A percentile compares a stretch with the other conserved stretches of the same genome.
phyloP scores from a whole-genome alignment of 1,140 invertebrate species.

The Ctenoplectra terminalis region DNA sequence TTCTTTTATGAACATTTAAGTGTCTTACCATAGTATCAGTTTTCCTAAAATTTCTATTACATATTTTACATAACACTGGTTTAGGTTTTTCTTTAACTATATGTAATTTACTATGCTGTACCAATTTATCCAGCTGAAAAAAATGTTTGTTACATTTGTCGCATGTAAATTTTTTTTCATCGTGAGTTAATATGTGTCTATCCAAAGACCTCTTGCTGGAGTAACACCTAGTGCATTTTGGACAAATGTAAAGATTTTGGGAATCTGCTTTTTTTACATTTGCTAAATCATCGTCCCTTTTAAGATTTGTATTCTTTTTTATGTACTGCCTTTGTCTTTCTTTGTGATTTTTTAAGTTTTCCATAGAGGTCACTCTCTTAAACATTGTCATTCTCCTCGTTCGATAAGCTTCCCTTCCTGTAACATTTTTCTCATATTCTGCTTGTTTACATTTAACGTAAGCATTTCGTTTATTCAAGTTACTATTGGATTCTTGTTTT shows the following conservation, averaged over 20 bases:
- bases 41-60: conserved; percentile 75
- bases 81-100: conserved; percentile 62
- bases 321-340: conserved; percentile 76
- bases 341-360: conserved; percentile 74
- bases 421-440: conserved; percentile 45
- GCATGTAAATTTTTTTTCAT: conserved; percentile 64
- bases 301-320: conserved; percentile 67
- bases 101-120: conserved; percentile 71
- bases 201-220: conserved; percentile 67
- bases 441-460: conserved; percentile 39
- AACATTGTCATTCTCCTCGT: conserved; percentile 71
- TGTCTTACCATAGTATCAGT: conserved; percentile 76
- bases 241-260: conserved; percentile 52
- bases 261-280: conserved; percentile 23
- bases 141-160: conserved; percentile 68
- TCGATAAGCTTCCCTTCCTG: conserved; percentile 61
- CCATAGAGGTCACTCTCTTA: conserved; percentile 76
- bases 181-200: conserved; percentile 61
- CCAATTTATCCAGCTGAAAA: conserved; percentile 56
- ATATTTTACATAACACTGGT: conserved; percentile 72
- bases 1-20: conserved; percentile 75
- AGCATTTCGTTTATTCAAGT: conserved; percentile 10
- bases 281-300: conserved; percentile 49
- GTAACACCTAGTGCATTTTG: conserved; percentile 65
- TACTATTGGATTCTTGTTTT: neutral